Evolutionary conservation across 2,113 vertebrate genomes (phyloP), one percentile per base, ranked within the genome.

Genomic region (Boulengeromyrus knoepffleri): DNA sequence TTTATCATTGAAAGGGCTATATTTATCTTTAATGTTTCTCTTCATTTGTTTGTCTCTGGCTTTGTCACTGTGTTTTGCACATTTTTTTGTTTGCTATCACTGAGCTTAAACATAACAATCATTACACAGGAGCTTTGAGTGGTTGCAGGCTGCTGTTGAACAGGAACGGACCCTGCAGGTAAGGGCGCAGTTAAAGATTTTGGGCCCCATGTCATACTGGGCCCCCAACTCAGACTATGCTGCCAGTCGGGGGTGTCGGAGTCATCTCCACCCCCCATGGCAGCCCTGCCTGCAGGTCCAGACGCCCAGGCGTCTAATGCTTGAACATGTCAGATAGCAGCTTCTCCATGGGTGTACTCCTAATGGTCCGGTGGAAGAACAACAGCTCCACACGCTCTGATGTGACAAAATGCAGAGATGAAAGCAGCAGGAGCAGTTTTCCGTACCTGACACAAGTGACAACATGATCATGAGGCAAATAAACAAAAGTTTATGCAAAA

Each of bases 241-340:
- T 36, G 31, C 10, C 70, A 17, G 13, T 77, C 0, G 70, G 70
- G 31, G 0, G 31, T 5, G 5, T 39, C 27, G 0, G 27, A 17
- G 31, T 31, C 70, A 17, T 36, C 70, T 36, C 5, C 5, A 17
- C 31, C 9, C 8, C 17, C 15, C 53, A 50, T 3, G 49, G 49
- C 12, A 50, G 49, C 45, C 6, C 45, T 46, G 45, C 36, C 36
- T 39, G 36, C 58, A 62, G 56, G 58, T 70, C 62, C 62, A 70
- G n/a, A 70, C 1, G 3, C n/a, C 10, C 62, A 31, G n/a, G 62
- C 10, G 0, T 5, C 93, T 58, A 99, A 92, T 97, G 97, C 94
- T 98, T 98, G 95, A 99, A 99, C 98, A 99, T 99, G 91, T 99
- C 98, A 6, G 98, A 99, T 56, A 99, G 95, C 89, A 99, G 96